A percentile compares a stretch with the other conserved stretches of the same genome.
These are phyloP conservation scores for Neostethus bicornis DNA, from an alignment of 2,797 vertebrate genomes.

Conservation along the genomic window DNA sequence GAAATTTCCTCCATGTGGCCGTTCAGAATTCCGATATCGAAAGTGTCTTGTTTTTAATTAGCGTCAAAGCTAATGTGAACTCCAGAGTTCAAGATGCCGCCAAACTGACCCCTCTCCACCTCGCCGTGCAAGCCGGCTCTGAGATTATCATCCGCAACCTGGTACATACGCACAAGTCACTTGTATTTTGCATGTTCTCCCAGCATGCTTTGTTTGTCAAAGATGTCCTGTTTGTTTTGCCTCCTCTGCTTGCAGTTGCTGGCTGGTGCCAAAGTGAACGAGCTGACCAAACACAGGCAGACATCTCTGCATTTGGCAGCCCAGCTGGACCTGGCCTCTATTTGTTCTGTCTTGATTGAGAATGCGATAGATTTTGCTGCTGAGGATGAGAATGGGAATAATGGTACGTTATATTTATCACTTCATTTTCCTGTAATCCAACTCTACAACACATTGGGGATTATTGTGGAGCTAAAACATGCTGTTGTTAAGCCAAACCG, in stretches of 20 bases:
- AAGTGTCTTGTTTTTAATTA: conserved; percentile 98
- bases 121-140: conserved; percentile 96
- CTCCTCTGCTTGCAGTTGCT: conserved; percentile 82
- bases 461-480: neutral
- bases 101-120: conserved; percentile 93
- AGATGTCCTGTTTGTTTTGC: neutral
- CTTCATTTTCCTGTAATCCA: neutral
- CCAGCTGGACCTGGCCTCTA: conserved; percentile 95
- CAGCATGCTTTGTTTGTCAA: neutral
- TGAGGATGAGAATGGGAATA: conserved; percentile 97
- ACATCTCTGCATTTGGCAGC: conserved; percentile 95
- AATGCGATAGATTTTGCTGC: conserved; percentile 95
- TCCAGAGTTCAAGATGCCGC: conserved; percentile 95
- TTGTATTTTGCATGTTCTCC: neutral
- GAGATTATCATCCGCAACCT: conserved; percentile 98
- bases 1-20: conserved; percentile 95
- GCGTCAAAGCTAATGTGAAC: conserved; percentile 96
- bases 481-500: neutral
- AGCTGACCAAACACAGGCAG: conserved; percentile 97
- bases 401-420: conserved; percentile 79
- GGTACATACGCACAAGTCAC: conserved; percentile 78
- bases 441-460: neutral
- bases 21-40: conserved; percentile 98
- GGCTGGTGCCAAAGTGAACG: conserved; percentile 96
- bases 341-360: conserved; percentile 96